A percentile compares a stretch with the other conserved stretches of the same genome.
Conservation (phyloP, 2,113 vertebrate genomes). For the Holacanthus passer region DNA sequence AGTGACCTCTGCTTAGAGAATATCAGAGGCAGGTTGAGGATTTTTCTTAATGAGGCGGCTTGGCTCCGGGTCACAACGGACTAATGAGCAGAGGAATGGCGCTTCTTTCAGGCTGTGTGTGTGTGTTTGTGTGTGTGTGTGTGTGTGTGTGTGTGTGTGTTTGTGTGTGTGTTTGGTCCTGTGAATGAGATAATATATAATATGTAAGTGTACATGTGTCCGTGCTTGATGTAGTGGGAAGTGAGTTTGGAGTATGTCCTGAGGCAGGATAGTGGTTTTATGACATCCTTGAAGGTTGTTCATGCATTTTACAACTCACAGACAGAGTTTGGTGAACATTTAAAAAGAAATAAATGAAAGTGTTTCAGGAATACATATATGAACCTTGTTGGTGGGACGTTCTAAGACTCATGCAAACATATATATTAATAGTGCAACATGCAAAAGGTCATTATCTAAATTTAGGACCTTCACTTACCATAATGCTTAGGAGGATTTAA, state of each 20-base stretch:
- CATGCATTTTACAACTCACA: background rate
- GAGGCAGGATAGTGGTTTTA: slow-evolving; percentile 34
- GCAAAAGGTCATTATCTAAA: no score
- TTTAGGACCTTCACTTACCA: no score
- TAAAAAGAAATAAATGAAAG: no score
- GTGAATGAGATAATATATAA: slow-evolving; percentile 24
- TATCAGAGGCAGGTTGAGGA: slow-evolving; percentile 11
- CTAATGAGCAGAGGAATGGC: slow-evolving; percentile 7
- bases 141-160: background rate
- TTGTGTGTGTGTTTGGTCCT: background rate
- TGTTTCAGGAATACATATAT: no score
- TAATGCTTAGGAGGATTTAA: no score
- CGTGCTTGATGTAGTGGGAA: slow-evolving; percentile 18
- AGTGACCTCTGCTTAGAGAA: slow-evolving; percentile 2
- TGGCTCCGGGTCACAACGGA: slow-evolving; percentile 18
- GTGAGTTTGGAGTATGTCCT: slow-evolving; percentile 36
- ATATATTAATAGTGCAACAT: no score
- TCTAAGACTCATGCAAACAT: no score
- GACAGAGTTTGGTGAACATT: background rate
- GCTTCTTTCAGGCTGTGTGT: slow-evolving; percentile 1
- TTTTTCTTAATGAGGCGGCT: slow-evolving; percentile 22
- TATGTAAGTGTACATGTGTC: slow-evolving; percentile 10
- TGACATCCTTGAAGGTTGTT: slow-evolving; percentile 36
- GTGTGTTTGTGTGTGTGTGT: background rate
- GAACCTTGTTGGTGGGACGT: no score